phyloP scores from a whole-genome alignment of 2,888 invertebrate genomes.

The Pegoplata infirma region DNA sequence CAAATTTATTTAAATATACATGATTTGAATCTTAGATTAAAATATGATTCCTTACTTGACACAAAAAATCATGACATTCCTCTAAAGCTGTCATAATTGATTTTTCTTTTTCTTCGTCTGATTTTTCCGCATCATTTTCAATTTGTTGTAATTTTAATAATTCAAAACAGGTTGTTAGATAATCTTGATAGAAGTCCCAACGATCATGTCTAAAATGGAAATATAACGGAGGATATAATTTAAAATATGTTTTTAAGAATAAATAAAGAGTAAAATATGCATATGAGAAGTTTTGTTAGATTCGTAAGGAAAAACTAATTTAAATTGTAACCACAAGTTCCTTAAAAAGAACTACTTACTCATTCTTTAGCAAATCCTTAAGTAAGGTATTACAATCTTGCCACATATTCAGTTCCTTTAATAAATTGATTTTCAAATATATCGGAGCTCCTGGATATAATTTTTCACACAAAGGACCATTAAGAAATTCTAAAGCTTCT shows the following conservation, averaged over 20 bases:
- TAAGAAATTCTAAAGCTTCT: slow-evolving; percentile 89
- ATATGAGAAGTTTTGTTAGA: too few relatives aligned
- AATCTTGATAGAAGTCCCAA: slow-evolving; percentile 87
- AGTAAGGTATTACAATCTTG: slow-evolving; percentile 85
- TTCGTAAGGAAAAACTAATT: too few relatives aligned
- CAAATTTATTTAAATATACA: too few relatives aligned
- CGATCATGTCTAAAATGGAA: slow-evolving; percentile 81
- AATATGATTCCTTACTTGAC: slow-evolving; percentile 67
- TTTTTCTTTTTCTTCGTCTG: slow-evolving; percentile 64
- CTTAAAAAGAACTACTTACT: slow-evolving; percentile 82
- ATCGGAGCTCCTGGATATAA: slow-evolving; percentile 84
- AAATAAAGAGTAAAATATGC: neutral
- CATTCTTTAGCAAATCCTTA: slow-evolving; percentile 85
- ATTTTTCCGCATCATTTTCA: slow-evolving; percentile 52
- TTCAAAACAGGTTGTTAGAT: slow-evolving; percentile 85
- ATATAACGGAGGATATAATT: neutral
- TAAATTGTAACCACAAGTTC: too few relatives aligned
- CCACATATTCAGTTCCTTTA: slow-evolving; percentile 87
- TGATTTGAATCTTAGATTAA: too few relatives aligned
- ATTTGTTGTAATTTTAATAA: slow-evolving; percentile 77
- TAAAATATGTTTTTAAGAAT: neutral
- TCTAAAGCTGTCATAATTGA: slow-evolving; percentile 64
- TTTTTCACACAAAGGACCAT: slow-evolving; percentile 85
- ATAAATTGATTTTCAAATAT: slow-evolving; percentile 85
- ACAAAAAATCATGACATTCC: slow-evolving; percentile 75